These are phyloP conservation scores for Mus pahari DNA, from an alignment of 2,113 vertebrate genomes.

Conservation along the genomic window DNA sequence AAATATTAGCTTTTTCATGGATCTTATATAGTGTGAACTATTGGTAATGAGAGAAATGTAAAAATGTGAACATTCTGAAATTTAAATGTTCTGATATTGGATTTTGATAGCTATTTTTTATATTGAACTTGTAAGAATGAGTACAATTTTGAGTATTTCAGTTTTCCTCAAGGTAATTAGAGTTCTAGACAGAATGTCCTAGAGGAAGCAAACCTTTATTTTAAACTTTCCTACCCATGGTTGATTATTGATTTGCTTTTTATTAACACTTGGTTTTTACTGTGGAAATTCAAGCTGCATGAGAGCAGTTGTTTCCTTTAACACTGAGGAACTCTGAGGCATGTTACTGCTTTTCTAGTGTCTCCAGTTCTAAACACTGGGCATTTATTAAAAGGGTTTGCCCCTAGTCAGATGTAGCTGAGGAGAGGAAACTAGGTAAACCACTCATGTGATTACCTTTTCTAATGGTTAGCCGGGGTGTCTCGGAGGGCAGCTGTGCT, in stretches of 20 bases:
- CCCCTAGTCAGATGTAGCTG: conserved; percentile 44
- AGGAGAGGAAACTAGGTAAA: conserved; percentile 52
- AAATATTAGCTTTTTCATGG: conserved; percentile 34
- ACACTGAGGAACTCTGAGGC: conserved; percentile 57
- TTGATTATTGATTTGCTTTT: conserved; percentile 89
- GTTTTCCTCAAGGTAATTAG: conserved; percentile 56
- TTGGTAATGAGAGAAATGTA: conserved; percentile 13
- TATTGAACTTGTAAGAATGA: conserved; percentile 41
- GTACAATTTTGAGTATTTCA: conserved; percentile 58
- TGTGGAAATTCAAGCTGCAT: conserved; percentile 81
- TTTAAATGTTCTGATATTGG: conserved; percentile 13
- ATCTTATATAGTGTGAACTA: neutral
- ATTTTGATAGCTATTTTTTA: conserved; percentile 54
- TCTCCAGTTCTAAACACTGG: conserved; percentile 46
- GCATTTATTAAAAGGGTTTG: conserved; percentile 70
- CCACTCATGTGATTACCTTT: conserved; percentile 33
- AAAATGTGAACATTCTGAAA: conserved; percentile 49
- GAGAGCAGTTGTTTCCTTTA: conserved; percentile 66
- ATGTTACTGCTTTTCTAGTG: conserved; percentile 48
- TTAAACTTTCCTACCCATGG: conserved; percentile 47
- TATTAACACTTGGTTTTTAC: conserved; percentile 84
- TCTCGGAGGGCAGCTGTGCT: neutral
- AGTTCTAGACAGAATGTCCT: conserved; percentile 64
- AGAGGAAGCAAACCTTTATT: conserved; percentile 64
- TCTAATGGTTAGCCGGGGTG: conserved; percentile 16